Evolutionary conservation across 2,888 invertebrate species (phyloP).

Genomic region (Liodrosophila aerea): DNA sequence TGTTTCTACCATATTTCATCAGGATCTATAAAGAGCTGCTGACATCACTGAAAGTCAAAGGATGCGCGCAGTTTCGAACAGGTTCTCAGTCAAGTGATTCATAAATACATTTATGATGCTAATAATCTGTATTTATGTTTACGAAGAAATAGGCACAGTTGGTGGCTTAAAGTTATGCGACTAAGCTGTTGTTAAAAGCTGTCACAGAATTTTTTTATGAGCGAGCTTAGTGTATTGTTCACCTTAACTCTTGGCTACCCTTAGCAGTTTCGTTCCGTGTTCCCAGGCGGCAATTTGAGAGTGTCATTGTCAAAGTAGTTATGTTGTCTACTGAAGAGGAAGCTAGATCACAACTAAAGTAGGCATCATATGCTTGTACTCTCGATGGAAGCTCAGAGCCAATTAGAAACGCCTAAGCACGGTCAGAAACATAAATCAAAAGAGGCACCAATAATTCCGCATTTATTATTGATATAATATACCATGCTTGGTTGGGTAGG

Average conservation of each 20-base stretch:
- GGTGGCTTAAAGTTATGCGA: conserved; percentile 16
- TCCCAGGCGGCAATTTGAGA: conserved; percentile 25
- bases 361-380: conserved; percentile 39
- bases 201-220: conserved; percentile 21
- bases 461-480: conserved; percentile 18
- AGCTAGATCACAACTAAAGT: conserved; percentile 54
- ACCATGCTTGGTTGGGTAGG: conserved; percentile 36
- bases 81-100: conserved; percentile 28
- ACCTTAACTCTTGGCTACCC: conserved; percentile 2
- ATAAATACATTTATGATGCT: conserved; percentile 11
- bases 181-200: conserved; percentile 17
- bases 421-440: conserved; percentile 44
- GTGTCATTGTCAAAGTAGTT: conserved; percentile 32
- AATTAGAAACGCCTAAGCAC: conserved; percentile 66
- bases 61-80: conserved; percentile 43
- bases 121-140: background rate
- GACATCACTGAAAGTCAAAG: conserved; percentile 57
- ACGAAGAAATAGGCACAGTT: conserved; percentile 9
- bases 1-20: conserved; percentile 35
- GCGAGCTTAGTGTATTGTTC: conserved; percentile 3
- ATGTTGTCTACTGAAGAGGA: conserved; percentile 19
- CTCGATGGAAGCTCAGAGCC: conserved; percentile 13
- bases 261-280: conserved; percentile 29
- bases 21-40: conserved; percentile 60
- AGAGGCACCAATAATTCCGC: conserved; percentile 56